Evolutionary conservation across 1,140 invertebrate genomes (phyloP).

Genomic region (Caenorhabditis brenneri): DNA sequence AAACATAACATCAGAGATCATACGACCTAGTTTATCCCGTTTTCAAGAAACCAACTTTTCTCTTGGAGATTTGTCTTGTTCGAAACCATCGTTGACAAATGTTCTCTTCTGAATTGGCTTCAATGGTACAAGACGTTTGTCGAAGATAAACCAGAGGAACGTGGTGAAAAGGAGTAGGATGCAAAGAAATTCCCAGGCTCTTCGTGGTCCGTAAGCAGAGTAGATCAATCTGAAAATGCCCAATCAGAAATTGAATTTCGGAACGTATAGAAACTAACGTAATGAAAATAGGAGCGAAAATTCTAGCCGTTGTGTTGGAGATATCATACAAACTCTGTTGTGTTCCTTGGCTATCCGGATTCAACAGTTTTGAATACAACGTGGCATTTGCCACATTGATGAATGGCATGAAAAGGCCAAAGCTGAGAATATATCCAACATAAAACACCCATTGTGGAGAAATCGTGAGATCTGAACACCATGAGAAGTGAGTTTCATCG

Average conservation of each 20-base stretch:
- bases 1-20: neutral
- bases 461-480: neutral
- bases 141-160: constrained; percentile 21
- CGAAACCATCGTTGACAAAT: constrained; percentile 25
- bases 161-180: constrained; percentile 9
- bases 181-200: constrained; percentile 10
- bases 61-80: neutral
- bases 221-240: neutral
- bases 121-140: neutral
- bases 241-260: neutral
- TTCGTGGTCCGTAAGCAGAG: neutral
- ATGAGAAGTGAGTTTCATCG: constrained; percentile 6
- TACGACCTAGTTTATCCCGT: no score
- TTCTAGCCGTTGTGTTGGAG: constrained; percentile 1
- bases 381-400: constrained; percentile 15
- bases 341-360: constrained; percentile 6
- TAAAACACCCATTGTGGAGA: constrained; percentile 20
- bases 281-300: neutral
- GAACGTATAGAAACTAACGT: neutral
- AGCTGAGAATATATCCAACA: constrained; percentile 5
- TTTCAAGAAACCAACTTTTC: neutral
- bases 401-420: constrained; percentile 24
- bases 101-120: constrained; percentile 19
- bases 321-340: constrained; percentile 20
- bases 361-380: neutral